Conservation (phyloP, 2,113 vertebrate species). For the Elaphurus davidianus region DNA sequence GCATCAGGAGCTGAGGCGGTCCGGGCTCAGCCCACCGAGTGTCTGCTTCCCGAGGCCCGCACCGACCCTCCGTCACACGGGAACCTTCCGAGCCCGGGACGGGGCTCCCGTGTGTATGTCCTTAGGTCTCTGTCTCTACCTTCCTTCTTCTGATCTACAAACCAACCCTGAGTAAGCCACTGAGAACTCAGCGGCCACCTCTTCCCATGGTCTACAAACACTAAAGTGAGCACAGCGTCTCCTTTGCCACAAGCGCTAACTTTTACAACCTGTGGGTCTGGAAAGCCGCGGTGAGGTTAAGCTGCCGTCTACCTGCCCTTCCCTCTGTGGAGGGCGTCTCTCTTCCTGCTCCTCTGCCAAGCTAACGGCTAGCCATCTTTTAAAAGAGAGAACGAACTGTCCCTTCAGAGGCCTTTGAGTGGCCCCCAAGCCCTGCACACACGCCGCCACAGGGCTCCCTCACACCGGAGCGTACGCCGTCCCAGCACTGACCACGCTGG, state of each 20-base stretch:
- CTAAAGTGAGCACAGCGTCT: background rate
- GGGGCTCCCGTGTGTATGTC: background rate
- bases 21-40: background rate
- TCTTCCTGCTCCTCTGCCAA: background rate
- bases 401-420: background rate
- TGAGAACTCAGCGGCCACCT: background rate
- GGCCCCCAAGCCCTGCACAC: background rate
- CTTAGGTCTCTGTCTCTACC: background rate
- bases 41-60: background rate
- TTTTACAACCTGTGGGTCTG: background rate
- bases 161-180: background rate
- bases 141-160: background rate
- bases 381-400: background rate
- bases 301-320: background rate
- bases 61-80: accelerated
- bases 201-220: background rate
- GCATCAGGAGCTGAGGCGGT: too few relatives aligned
- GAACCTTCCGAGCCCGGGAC: background rate
- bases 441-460: background rate
- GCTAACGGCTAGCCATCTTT: background rate
- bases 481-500: background rate
- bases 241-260: background rate
- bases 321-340: background rate
- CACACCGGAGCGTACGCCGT: accelerated
- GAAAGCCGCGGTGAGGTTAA: accelerated